These are phyloP conservation scores for Drosophila leontia DNA, from an alignment of 1,140 invertebrate genomes.

Conservation along the genomic window DNA sequence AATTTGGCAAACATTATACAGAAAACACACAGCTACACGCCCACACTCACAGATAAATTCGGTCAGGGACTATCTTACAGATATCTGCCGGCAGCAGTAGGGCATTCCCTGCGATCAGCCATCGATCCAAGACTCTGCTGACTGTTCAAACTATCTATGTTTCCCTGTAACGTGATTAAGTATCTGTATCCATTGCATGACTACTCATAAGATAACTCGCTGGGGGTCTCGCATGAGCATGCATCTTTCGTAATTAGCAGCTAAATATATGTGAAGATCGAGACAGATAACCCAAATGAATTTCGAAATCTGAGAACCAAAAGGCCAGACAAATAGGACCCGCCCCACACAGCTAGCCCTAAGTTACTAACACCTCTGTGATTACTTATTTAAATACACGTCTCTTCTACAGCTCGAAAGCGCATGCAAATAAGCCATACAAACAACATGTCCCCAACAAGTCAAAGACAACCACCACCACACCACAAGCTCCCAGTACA, in stretches of 20 bases:
- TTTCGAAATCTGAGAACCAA: conserved; percentile 51
- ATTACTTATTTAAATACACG: conserved; percentile 71
- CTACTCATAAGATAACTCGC: conserved; percentile 36
- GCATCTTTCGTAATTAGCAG: conserved; percentile 12
- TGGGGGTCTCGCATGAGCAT: conserved; percentile 53
- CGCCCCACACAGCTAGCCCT: conserved; percentile 12
- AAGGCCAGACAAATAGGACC: conserved; percentile 28
- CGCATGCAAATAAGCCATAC: conserved; percentile 76
- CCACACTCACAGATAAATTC: conserved; percentile 1
- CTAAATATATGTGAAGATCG: neutral
- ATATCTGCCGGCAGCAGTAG: neutral
- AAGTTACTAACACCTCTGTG: conserved; percentile 75
- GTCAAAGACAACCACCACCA: conserved; percentile 54
- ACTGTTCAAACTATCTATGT: conserved; percentile 34
- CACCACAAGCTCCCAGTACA: conserved; percentile 51
- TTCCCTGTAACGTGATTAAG: conserved; percentile 20
- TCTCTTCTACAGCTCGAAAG: conserved; percentile 84
- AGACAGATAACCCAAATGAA: conserved; percentile 23
- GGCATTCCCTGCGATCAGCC: conserved; percentile 5
- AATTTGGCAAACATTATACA: conserved; percentile 25
- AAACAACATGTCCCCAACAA: conserved; percentile 67
- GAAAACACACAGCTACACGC: conserved; percentile 15
- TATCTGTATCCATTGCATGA: conserved; percentile 39
- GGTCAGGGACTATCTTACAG: neutral
- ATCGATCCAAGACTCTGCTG: conserved; percentile 26